phyloP scores from a whole-genome alignment of 2,888 invertebrate genomes.

The Oscheius sp. region DNA sequence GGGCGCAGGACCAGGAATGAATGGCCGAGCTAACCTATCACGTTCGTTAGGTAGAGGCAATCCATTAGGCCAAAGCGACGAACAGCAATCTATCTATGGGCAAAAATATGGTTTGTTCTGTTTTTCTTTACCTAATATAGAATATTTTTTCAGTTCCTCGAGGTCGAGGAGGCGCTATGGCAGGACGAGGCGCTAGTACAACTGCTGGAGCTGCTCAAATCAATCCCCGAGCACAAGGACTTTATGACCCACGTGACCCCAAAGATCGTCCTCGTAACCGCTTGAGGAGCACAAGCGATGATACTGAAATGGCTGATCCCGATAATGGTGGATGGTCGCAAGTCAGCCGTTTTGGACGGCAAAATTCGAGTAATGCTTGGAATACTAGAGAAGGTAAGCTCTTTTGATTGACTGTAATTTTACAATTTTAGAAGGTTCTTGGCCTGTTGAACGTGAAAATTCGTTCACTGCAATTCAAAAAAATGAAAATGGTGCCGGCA shows the following conservation, averaged over 20 bases:
- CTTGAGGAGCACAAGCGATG: slow-evolving; percentile 48
- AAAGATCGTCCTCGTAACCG: slow-evolving; percentile 55
- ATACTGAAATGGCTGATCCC: slow-evolving; percentile 8
- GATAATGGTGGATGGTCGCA: slow-evolving; percentile 29
- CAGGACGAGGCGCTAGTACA: slow-evolving; percentile 56
- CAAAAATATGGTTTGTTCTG: slow-evolving; percentile 17
- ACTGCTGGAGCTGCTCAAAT: slow-evolving; percentile 40
- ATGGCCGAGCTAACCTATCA: slow-evolving; percentile 9
- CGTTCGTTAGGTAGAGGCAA: slow-evolving; percentile 9
- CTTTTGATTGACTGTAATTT: background rate
- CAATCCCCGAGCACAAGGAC: slow-evolving; percentile 63
- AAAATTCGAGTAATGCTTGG: slow-evolving; percentile 25
- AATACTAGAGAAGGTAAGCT: slow-evolving; percentile 19
- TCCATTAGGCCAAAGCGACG: background rate
- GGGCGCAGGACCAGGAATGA: background rate
- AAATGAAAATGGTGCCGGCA: slow-evolving; percentile 8
- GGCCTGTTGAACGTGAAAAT: slow-evolving; percentile 7
- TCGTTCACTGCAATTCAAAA: background rate
- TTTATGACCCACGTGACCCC: slow-evolving; percentile 52
- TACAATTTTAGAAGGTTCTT: slow-evolving; percentile 11
- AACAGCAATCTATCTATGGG: background rate
- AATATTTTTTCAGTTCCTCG: slow-evolving; percentile 41
- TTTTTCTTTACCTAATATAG: background rate
- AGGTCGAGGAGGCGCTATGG: slow-evolving; percentile 47
- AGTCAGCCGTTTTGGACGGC: slow-evolving; percentile 11